These are phyloP conservation scores for Neosilurus hyrtlii DNA, from an alignment of 2,797 vertebrate species.

Conservation along the genomic window DNA sequence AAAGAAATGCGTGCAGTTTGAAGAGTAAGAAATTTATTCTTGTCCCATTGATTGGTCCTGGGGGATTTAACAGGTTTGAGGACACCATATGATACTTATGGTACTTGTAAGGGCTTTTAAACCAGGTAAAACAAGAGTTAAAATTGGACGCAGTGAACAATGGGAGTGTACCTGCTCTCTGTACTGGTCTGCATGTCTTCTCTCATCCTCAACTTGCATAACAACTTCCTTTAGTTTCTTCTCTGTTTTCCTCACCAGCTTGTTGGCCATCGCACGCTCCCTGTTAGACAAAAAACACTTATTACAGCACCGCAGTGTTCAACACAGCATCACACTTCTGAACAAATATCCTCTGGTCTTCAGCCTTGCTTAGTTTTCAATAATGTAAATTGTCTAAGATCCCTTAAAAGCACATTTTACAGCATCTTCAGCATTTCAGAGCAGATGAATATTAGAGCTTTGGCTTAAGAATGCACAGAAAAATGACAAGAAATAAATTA, in stretches of 20 bases:
- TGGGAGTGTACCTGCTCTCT: conserved; percentile 76
- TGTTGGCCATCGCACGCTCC: conserved; percentile 84
- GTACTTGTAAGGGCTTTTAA: too few species aligned
- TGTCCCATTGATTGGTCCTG: not conserved
- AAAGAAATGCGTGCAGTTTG: not conserved
- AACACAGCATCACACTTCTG: not conserved
- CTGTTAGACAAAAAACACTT: conserved; percentile 59
- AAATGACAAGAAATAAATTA: not conserved
- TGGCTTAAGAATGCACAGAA: not conserved
- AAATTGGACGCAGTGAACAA: not conserved
- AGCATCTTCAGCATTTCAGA: not conserved
- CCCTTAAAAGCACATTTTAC: not conserved
- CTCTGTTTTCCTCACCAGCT: conserved; percentile 84
- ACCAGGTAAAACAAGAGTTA: not conserved
- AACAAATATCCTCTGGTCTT: not conserved
- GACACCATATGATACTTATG: not conserved
- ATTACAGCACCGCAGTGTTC: not conserved
- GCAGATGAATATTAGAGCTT: not conserved
- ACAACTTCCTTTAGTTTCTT: conserved; percentile 91
- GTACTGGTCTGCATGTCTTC: conserved; percentile 87
- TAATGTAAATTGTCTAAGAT: not conserved
- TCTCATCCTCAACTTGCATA: conserved; percentile 91
- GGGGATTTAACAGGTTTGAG: not conserved
- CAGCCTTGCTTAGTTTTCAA: not conserved
- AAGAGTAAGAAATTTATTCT: not conserved